These are phyloP conservation scores for Oxyteleia sp. DNA, from an alignment of 2,888 invertebrate species.

Conservation along the genomic window DNA sequence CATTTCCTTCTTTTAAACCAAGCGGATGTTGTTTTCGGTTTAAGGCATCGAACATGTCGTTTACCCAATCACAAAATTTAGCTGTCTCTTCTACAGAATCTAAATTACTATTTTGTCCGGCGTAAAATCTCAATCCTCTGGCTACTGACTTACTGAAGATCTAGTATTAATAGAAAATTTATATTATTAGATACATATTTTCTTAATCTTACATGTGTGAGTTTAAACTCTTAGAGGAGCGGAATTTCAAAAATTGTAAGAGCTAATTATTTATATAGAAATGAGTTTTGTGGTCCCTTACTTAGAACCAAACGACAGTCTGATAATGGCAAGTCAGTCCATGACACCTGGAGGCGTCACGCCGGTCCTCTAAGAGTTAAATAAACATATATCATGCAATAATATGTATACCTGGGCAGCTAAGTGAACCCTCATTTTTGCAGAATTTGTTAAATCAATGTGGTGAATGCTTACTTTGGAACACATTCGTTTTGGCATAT, in stretches of 20 bases:
- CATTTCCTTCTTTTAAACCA: conserved; percentile 18
- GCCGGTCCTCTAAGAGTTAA: no score
- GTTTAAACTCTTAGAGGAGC: no score
- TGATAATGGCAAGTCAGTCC: no score
- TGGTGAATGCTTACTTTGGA: conserved; percentile 20
- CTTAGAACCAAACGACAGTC: no score
- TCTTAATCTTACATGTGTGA: no score
- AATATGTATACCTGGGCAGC: conserved; percentile 5
- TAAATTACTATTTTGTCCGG: neutral
- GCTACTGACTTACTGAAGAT: conserved; percentile 24
- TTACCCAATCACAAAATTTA: conserved; percentile 25
- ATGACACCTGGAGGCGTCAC: no score
- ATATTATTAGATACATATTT: no score
- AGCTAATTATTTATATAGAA: no score
- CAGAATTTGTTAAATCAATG: conserved; percentile 11
- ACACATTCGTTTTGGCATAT: conserved; percentile 9
- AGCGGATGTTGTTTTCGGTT: conserved; percentile 20
- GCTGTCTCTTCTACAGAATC: conserved; percentile 9
- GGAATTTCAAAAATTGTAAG: no score
- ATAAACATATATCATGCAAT: no score
- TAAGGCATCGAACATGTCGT: conserved; percentile 17
- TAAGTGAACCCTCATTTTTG: no score
- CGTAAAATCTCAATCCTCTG: conserved; percentile 11
- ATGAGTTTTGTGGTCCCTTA: no score
- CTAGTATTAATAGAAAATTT: neutral